Conservation (phyloP, 2,888 invertebrate genomes). For the Liodrosophila aerea region DNA sequence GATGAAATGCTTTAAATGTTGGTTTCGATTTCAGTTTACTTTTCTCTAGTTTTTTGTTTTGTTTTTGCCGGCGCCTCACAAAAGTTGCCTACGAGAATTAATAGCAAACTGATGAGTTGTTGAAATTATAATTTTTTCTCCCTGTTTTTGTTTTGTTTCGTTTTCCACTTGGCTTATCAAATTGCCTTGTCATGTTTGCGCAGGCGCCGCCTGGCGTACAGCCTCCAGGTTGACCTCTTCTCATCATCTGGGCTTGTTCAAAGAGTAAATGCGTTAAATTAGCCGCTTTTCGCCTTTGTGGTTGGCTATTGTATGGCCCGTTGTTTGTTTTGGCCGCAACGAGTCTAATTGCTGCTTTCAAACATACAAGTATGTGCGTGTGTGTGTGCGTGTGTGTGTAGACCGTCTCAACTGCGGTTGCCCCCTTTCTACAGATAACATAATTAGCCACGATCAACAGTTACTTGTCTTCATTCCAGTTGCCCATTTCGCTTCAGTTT, state of each 20-base stretch:
- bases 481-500: background rate
- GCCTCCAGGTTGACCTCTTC: slow-evolving; percentile 16
- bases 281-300: slow-evolving; percentile 75
- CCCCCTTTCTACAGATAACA: slow-evolving; percentile 31
- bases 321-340: slow-evolving; percentile 32
- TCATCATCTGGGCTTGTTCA: slow-evolving; percentile 33
- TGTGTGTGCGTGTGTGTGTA: too few relatives aligned
- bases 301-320: slow-evolving; percentile 16
- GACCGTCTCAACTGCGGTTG: slow-evolving; percentile 11
- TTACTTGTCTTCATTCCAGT: background rate
- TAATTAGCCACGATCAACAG: slow-evolving; percentile 43
- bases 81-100: slow-evolving; percentile 58
- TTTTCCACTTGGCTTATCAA: background rate
- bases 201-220: slow-evolving; percentile 48
- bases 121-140: slow-evolving; percentile 67
- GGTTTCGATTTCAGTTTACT: slow-evolving; percentile 47
- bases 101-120: slow-evolving; percentile 77
- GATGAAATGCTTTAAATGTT: slow-evolving; percentile 26
- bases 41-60: slow-evolving; percentile 3
- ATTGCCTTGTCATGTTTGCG: slow-evolving; percentile 57
- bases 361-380: too few relatives aligned
- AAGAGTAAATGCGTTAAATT: slow-evolving; percentile 77
- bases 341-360: slow-evolving; percentile 48
- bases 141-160: background rate
- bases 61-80: slow-evolving; percentile 55